Evolutionary conservation across 2,113 vertebrate genomes (phyloP).

Genomic region (Euleptes europaea): DNA sequence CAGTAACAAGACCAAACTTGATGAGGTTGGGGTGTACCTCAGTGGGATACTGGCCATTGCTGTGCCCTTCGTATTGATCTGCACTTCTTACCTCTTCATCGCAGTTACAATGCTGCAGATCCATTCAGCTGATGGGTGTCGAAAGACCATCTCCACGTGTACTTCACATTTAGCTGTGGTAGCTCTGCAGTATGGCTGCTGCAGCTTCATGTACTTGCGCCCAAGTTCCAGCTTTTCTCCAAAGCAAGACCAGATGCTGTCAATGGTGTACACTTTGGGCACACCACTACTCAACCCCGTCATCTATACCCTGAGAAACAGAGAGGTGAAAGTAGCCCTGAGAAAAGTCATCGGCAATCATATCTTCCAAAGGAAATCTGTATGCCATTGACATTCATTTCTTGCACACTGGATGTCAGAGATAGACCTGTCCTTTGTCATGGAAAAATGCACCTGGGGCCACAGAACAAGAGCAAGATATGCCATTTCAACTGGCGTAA

Average conservation of each 20-base stretch:
- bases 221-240: constrained; percentile 38
- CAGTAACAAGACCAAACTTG: constrained; percentile 27
- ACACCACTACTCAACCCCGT: constrained; percentile 64
- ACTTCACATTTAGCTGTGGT: constrained; percentile 59
- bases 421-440: not conserved
- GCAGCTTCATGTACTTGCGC: constrained; percentile 57
- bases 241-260: constrained; percentile 47
- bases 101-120: constrained; percentile 26
- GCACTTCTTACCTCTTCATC: constrained; percentile 50
- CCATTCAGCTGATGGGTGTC: not conserved
- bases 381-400: not conserved
- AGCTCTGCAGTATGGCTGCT: constrained; percentile 52
- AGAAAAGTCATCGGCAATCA: constrained; percentile 21
- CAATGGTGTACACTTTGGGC: constrained; percentile 52
- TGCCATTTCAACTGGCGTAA: not conserved
- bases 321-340: constrained; percentile 48
- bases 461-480: not conserved
- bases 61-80: constrained; percentile 55
- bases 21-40: constrained; percentile 41
- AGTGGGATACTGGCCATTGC: constrained; percentile 36
- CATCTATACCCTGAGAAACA: constrained; percentile 65
- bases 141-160: constrained; percentile 58
- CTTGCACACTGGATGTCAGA: not conserved
- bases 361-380: not conserved
- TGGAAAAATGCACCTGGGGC: not conserved